Evolutionary conservation across 2,113 vertebrate species (phyloP).

Genomic region (Takifugu bimaculatus): DNA sequence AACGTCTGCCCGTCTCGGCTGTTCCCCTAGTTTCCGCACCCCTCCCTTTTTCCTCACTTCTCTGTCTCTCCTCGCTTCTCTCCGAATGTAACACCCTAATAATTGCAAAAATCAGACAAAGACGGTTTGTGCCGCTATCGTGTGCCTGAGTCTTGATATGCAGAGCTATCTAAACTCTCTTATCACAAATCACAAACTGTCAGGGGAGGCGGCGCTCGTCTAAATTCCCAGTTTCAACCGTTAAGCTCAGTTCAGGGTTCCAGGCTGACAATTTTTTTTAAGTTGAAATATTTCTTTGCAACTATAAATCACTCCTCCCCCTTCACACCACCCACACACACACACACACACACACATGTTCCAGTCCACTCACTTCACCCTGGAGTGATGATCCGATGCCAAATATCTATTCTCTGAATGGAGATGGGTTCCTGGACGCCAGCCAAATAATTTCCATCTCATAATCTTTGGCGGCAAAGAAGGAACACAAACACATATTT

Average conservation of each 20-base stretch:
- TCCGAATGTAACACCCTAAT: conserved; percentile 55
- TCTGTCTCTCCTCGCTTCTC: conserved; percentile 24
- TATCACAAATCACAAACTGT: conserved; percentile 47
- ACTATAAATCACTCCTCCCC: conserved; percentile 6
- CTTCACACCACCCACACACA: background rate
- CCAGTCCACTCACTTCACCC: conserved; percentile 62
- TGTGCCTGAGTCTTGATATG: conserved; percentile 14
- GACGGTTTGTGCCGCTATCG: conserved; percentile 21
- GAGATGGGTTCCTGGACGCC: conserved; percentile 60
- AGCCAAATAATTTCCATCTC: conserved; percentile 75
- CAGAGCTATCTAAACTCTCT: conserved; percentile 46
- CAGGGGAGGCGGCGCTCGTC: conserved; percentile 34
- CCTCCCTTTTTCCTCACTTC: conserved; percentile 8
- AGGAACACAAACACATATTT: conserved; percentile 71
- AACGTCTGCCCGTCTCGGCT: conserved; percentile 17
- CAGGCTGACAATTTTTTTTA: conserved; percentile 4
- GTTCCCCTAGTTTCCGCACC: conserved; percentile 1
- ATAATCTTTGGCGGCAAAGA: conserved; percentile 68
- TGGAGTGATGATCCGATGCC: conserved; percentile 61
- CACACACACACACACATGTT: conserved; percentile 29
- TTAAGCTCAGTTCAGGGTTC: conserved; percentile 16
- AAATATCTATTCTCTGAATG: conserved; percentile 70
- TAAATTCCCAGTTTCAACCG: conserved; percentile 31
- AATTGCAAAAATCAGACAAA: conserved; percentile 59
- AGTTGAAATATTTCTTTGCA: conserved; percentile 27